A percentile compares a stretch with the other conserved stretches of the same genome.
Conservation (phyloP, 23 tunicate genomes). For the Botrylloides violaceus region DNA sequence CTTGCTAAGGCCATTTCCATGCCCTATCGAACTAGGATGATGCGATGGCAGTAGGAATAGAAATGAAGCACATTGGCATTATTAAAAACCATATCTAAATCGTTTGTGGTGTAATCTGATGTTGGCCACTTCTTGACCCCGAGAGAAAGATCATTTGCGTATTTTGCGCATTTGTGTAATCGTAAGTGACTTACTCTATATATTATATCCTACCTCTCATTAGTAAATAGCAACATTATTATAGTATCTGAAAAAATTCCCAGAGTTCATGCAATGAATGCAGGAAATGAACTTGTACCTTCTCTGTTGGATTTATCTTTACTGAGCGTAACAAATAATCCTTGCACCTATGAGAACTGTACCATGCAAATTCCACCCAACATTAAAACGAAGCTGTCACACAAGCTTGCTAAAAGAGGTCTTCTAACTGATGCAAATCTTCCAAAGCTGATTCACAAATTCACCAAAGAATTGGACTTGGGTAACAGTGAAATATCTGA, state of each 20-base stretch:
- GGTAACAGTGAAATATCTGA: constrained; percentile 49
- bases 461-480: constrained; percentile 37
- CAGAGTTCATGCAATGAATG: neutral
- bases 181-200: too few relatives aligned
- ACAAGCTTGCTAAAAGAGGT: constrained; percentile 53
- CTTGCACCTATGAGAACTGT: constrained; percentile 2
- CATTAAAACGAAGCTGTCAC: constrained; percentile 36
- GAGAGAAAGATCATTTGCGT: too few relatives aligned
- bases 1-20: too few relatives aligned
- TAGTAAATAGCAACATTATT: too few relatives aligned
- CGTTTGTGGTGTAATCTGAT: too few relatives aligned
- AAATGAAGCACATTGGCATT: too few relatives aligned
- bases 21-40: too few relatives aligned
- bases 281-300: neutral
- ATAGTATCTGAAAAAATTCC: neutral
- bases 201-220: too few relatives aligned
- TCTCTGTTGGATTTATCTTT: constrained; percentile 49
- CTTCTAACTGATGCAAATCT: constrained; percentile 44
- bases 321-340: constrained; percentile 24
- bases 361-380: constrained; percentile 29
- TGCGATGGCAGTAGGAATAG: too few relatives aligned
- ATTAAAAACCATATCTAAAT: too few relatives aligned
- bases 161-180: too few relatives aligned
- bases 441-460: neutral
- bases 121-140: too few relatives aligned